Percentiles rank a stretch among this genome's conserved stretches.
Evolutionary conservation across 2,888 invertebrate genomes (phyloP).

Genomic region (Orthonevra nobilis): DNA sequence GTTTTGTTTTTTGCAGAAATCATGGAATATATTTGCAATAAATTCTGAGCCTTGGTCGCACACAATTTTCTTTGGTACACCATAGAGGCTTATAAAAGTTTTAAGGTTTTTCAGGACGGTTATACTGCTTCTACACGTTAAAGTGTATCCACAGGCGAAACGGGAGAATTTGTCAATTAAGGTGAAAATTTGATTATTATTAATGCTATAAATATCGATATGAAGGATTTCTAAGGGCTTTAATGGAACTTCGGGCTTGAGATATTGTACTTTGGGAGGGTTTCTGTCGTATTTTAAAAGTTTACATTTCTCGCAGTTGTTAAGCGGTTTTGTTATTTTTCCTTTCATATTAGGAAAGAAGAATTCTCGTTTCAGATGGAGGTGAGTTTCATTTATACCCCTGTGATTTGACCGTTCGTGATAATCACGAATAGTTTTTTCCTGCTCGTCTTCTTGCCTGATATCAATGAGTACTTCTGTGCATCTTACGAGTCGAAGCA

Average conservation of each 20-base stretch:
- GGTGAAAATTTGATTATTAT: conserved; percentile 31
- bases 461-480: background rate
- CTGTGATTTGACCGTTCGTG: conserved; percentile 26
- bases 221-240: conserved; percentile 60
- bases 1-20: conserved; percentile 44
- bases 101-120: conserved; percentile 20
- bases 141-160: conserved; percentile 32
- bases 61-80: conserved; percentile 32
- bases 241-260: conserved; percentile 55
- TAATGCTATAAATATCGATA: conserved; percentile 60
- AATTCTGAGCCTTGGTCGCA: conserved; percentile 47
- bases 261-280: conserved; percentile 52
- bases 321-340: too few species aligned
- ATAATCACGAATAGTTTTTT: background rate
- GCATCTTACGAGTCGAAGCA: background rate
- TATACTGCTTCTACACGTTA: conserved; percentile 32
- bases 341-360: too few species aligned
- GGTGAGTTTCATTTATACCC: conserved; percentile 26
- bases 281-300: conserved; percentile 61
- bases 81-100: conserved; percentile 30
- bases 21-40: too few species aligned
- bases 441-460: background rate
- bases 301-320: conserved; percentile 28
- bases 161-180: conserved; percentile 44
- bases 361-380: too few species aligned